Evolutionary conservation across 2,113 vertebrate species (phyloP), one percentile per base, ranked within the genome.

Genomic region (Helogale parvula): DNA sequence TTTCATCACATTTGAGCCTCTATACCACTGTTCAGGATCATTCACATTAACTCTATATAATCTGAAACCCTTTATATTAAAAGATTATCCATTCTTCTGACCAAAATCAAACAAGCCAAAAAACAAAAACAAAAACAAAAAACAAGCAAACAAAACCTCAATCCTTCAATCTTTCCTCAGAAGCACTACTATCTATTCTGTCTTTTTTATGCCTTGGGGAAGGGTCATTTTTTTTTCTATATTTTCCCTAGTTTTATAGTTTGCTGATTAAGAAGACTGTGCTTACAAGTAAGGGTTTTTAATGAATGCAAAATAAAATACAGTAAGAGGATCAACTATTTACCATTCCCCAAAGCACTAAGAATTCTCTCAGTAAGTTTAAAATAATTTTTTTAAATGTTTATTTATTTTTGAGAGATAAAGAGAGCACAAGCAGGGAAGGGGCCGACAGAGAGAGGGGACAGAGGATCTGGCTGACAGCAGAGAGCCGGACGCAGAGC

Each of bases 171-270:
- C 16, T 88, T 93, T 89, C 74, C 60, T 96, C 47, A 87, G 77
- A 96, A 14, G 69, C 29, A 79, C 47, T 69, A 93, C 15, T 90
- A 88, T 66, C 38, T 74, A 91, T 72, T 95, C 25, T 52, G 14
- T 41, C 10, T 47, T 68, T 52, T 72, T 38, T 38, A 84, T 15
- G 8, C 29, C 7, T 27, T 5, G 16, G 9, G 14, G 9, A 1
- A 50, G 5, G 4, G 29, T 38, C 29, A 7, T 68, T 82, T 90
- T 93, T 93, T 92, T 82, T 84, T 45, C 41, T 57, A 3, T 38
- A 90, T 90, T 93, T n/a, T 82, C 84, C 74, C 76, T 76, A 54
- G 27, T 83, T 96, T 94, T 93, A 93, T 35, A 96, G 82, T 77
- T 60, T 94, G 66, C 4, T 82, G 52, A 93, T 86, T 93, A 95